Evolutionary conservation across 2,113 vertebrate species (phyloP).

Genomic region (Leptobrachium leishanense): DNA sequence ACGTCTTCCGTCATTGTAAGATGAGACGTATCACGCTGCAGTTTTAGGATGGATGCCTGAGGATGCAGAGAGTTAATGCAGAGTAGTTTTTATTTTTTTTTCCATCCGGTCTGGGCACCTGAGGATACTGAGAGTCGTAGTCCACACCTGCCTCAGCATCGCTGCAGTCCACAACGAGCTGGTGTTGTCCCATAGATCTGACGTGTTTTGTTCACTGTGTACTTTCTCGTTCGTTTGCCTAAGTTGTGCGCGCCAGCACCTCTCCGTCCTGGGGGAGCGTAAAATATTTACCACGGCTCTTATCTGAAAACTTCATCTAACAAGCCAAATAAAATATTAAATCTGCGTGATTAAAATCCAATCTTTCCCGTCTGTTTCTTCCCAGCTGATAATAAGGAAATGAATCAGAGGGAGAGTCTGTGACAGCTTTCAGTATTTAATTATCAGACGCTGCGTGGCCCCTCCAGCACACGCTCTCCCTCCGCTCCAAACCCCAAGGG

Average conservation of each 20-base stretch:
- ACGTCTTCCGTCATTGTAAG: too few relatives aligned
- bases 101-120: too few relatives aligned
- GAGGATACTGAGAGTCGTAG: too few relatives aligned
- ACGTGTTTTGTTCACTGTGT: too few relatives aligned
- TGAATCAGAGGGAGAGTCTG: slow-evolving; percentile 31
- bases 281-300: slow-evolving; percentile 74
- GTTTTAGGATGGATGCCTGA: too few relatives aligned
- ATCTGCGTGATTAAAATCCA: slow-evolving; percentile 78
- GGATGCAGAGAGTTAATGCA: too few relatives aligned
- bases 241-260: neutral
- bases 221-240: neutral
- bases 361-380: slow-evolving; percentile 68
- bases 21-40: too few relatives aligned
- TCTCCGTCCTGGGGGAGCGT: slow-evolving; percentile 52
- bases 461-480: neutral
- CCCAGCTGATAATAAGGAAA: slow-evolving; percentile 46
- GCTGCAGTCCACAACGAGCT: too few relatives aligned
- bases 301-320: slow-evolving; percentile 71
- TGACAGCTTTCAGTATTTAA: slow-evolving; percentile 65
- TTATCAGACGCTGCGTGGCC: slow-evolving; percentile 54
- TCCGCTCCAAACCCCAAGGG: neutral
- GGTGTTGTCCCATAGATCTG: too few relatives aligned
- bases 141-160: too few relatives aligned
- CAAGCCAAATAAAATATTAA: slow-evolving; percentile 76
- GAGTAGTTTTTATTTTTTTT: too few relatives aligned